These are phyloP conservation scores for Ectropis grisescens DNA, from an alignment of 1,140 invertebrate species.

Conservation along the genomic window DNA sequence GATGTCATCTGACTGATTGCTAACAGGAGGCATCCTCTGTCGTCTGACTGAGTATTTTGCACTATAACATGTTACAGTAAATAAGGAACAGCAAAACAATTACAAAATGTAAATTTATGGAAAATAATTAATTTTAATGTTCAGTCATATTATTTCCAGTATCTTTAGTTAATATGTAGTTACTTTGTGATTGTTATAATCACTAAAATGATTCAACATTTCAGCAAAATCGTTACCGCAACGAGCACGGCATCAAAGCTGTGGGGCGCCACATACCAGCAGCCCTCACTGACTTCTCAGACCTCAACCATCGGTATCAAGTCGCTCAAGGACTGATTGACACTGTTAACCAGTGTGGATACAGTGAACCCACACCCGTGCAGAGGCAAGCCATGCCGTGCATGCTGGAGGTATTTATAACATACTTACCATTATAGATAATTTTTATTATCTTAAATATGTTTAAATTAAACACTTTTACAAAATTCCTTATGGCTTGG, in stretches of 20 bases:
- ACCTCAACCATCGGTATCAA: slow-evolving; percentile 72
- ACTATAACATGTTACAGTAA: too few relatives aligned
- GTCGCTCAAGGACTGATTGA: slow-evolving; percentile 75
- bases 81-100: too few relatives aligned
- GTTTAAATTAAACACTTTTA: neutral
- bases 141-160: too few relatives aligned
- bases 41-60: too few relatives aligned
- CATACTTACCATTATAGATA: slow-evolving; percentile 20
- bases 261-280: slow-evolving; percentile 82
- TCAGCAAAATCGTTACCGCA: slow-evolving; percentile 81
- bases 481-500: too few relatives aligned
- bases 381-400: slow-evolving; percentile 95
- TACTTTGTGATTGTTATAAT: too few relatives aligned
- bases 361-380: slow-evolving; percentile 88
- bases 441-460: neutral
- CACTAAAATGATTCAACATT: slow-evolving; percentile 17
- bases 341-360: slow-evolving; percentile 83
- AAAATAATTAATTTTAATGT: too few relatives aligned
- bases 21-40: too few relatives aligned
- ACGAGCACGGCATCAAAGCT: slow-evolving; percentile 82
- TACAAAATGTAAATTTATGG: too few relatives aligned
- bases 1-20: too few relatives aligned
- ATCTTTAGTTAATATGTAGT: too few relatives aligned
- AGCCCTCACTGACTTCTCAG: slow-evolving; percentile 81
- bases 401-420: slow-evolving; percentile 82